Percentiles rank a stretch among this genome's conserved stretches.
Conservation (phyloP, 2,113 vertebrate genomes). For the Pituophis catenifer region DNA sequence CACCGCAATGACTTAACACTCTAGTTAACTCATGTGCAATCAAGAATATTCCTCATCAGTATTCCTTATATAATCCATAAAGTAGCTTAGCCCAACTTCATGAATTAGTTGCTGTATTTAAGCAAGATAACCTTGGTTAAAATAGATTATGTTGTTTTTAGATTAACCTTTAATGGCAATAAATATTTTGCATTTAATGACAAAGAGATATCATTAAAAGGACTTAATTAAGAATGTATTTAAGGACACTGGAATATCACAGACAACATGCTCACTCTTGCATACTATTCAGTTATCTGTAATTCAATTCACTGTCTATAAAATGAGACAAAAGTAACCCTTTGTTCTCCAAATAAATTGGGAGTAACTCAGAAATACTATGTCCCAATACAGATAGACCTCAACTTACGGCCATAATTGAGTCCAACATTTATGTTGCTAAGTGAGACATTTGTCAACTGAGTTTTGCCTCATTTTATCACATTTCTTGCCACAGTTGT, state of each 20-base stretch:
- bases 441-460: not conserved
- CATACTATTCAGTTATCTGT: not conserved
- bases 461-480: not conserved
- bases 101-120: not conserved
- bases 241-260: slow-evolving; percentile 13
- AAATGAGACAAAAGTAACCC: slow-evolving; percentile 1
- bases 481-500: not conserved
- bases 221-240: slow-evolving; percentile 23
- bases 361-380: not conserved
- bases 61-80: not conserved
- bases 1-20: not conserved
- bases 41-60: not conserved
- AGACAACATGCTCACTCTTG: not conserved
- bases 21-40: not conserved
- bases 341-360: not conserved
- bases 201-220: slow-evolving; percentile 14
- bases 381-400: not conserved
- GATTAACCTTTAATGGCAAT: not conserved
- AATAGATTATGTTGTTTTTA: not conserved
- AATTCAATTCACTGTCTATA: slow-evolving; percentile 8
- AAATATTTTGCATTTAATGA: slow-evolving; percentile 14
- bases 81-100: not conserved
- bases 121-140: slow-evolving; percentile 10
- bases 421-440: not conserved
- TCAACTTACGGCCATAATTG: not conserved